phyloP scores from a whole-genome alignment of 2,113 vertebrate genomes.

The Bolborhynchus lineola region DNA sequence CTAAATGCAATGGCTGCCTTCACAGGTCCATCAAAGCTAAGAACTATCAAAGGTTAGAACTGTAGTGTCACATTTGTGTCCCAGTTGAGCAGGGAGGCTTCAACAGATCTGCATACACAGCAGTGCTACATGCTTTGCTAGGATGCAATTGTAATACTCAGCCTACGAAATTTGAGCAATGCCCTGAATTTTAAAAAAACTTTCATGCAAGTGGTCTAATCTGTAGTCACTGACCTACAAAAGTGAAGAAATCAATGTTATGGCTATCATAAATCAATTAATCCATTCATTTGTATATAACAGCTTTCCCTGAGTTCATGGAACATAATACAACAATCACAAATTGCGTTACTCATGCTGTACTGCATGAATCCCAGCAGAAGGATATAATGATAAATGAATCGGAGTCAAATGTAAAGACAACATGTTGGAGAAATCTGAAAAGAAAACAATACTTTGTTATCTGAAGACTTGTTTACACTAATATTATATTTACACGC shows the following conservation, averaged over 20 bases:
- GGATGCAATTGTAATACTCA: background rate
- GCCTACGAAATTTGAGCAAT: background rate
- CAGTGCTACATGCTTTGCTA: accelerated
- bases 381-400: background rate
- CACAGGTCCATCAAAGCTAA: background rate
- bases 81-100: background rate
- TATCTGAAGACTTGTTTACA: background rate
- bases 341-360: background rate
- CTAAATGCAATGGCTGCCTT: background rate
- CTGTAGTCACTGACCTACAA: background rate
- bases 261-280: background rate
- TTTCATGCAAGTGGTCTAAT: background rate
- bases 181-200: background rate
- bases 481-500: background rate
- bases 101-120: background rate
- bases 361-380: background rate
- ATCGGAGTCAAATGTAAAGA: background rate
- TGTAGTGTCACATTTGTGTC: background rate
- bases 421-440: background rate
- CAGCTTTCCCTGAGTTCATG: background rate
- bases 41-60: background rate
- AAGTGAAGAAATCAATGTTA: background rate
- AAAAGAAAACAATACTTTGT: background rate
- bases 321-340: background rate
- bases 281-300: background rate